These are phyloP conservation scores for Galerucella calmariensis DNA, from an alignment of 2,888 invertebrate species.

Conservation along the genomic window DNA sequence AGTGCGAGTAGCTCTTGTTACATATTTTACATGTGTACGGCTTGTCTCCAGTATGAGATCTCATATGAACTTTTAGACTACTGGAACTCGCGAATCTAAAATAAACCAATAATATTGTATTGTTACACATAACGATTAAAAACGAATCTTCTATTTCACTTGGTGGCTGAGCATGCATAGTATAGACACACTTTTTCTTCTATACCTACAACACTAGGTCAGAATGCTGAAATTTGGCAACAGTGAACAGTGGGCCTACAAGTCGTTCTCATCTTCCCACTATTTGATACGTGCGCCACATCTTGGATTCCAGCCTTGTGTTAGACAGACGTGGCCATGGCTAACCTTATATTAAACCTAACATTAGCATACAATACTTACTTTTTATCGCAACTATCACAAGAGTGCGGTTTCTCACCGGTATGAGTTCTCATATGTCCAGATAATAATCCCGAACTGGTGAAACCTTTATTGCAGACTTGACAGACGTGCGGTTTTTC, in stretches of 20 bases:
- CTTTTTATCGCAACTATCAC: slow-evolving; percentile 63
- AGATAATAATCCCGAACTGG: slow-evolving; percentile 62
- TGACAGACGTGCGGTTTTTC: slow-evolving; percentile 62
- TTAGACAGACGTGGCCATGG: no score
- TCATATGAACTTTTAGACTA: slow-evolving; percentile 61
- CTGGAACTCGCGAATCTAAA: slow-evolving; percentile 61
- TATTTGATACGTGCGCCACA: no score
- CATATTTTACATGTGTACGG: slow-evolving; percentile 61
- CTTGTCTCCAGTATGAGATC: slow-evolving; percentile 59
- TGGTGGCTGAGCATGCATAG: no score
- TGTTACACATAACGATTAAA: no score
- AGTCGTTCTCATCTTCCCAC: no score
- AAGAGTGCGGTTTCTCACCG: slow-evolving; percentile 62
- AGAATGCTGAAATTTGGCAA: no score
- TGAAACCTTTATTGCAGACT: slow-evolving; percentile 62
- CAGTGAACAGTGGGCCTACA: no score
- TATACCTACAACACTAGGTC: no score
- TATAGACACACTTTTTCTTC: neutral
- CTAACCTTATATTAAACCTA: no score
- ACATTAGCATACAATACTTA: slow-evolving; percentile 44
- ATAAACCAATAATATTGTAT: no score
- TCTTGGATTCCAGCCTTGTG: no score
- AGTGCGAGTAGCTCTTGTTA: slow-evolving; percentile 58
- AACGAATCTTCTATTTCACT: no score
- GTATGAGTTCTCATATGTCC: slow-evolving; percentile 64